Conservation (phyloP, 2,113 vertebrate species). For the Prochilodus magdalenae region DNA sequence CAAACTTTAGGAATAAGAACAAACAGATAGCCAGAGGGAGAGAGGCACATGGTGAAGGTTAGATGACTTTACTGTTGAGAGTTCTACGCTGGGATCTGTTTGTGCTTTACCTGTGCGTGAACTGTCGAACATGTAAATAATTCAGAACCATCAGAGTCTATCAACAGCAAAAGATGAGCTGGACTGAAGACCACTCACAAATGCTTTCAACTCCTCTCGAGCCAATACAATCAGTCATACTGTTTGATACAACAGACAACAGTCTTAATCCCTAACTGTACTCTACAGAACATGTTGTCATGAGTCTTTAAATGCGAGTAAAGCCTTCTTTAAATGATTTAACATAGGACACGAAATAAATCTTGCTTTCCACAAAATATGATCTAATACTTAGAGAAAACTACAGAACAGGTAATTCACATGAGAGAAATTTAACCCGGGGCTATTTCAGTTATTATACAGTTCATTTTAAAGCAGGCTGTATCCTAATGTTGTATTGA, state of each 20-base stretch:
- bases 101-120: constrained; percentile 41
- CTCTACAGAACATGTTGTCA: too few relatives aligned
- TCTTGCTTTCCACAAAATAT: too few relatives aligned
- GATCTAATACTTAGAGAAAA: too few relatives aligned
- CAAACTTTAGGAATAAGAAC: constrained; percentile 46
- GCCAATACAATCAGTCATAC: not conserved
- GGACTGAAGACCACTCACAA: not conserved
- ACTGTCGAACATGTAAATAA: constrained; percentile 36
- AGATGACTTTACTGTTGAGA: constrained; percentile 40
- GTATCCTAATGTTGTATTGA: too few relatives aligned
- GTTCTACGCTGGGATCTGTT: constrained; percentile 18
- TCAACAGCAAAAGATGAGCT: constrained; percentile 2
- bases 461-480: too few relatives aligned
- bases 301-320: too few relatives aligned
- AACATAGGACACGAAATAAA: too few relatives aligned
- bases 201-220: not conserved
- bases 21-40: constrained; percentile 52
- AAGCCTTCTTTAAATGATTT: too few relatives aligned
- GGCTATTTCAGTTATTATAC: too few relatives aligned
- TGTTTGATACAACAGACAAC: not conserved
- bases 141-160: constrained; percentile 25
- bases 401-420: too few relatives aligned
- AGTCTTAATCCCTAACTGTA: too few relatives aligned
- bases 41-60: constrained; percentile 37
- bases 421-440: too few relatives aligned